These are phyloP conservation scores for Bembecia ichneumoniformis DNA, from an alignment of 2,888 invertebrate species.

Conservation along the genomic window DNA sequence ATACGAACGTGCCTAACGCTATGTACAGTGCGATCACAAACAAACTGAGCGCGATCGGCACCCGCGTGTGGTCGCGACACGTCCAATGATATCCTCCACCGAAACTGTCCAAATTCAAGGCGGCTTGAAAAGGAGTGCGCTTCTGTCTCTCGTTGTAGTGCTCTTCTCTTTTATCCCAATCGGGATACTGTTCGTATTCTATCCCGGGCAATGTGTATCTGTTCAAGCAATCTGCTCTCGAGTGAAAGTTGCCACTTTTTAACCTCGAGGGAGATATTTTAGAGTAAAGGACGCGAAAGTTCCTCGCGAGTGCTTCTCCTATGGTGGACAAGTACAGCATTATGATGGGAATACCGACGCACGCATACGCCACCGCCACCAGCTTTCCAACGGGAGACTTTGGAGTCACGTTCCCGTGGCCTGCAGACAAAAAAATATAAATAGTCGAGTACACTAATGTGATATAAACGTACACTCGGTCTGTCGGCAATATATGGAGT, in stretches of 20 bases:
- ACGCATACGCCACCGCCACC: slow-evolving; percentile 87
- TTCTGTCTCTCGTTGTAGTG: slow-evolving; percentile 22
- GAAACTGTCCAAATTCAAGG: slow-evolving; percentile 52
- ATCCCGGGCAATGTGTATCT: slow-evolving; percentile 17
- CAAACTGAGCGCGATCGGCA: slow-evolving; percentile 90
- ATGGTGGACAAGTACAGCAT: slow-evolving; percentile 90
- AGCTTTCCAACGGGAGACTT: slow-evolving; percentile 84
- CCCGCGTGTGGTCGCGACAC: slow-evolving; percentile 76
- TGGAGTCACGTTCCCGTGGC: slow-evolving; percentile 88
- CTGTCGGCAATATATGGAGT: no score
- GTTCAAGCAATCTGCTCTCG: slow-evolving; percentile 32
- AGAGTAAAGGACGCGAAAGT: slow-evolving; percentile 80
- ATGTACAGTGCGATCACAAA: slow-evolving; percentile 90
- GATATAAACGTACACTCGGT: no score
- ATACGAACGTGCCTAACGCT: slow-evolving; percentile 89
- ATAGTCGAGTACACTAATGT: no score
- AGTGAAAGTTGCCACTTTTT: slow-evolving; percentile 27
- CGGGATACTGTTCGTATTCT: slow-evolving; percentile 24
- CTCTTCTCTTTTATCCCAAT: slow-evolving; percentile 29
- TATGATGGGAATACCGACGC: slow-evolving; percentile 90
- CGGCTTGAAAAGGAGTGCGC: slow-evolving; percentile 57
- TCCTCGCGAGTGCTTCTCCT: slow-evolving; percentile 86
- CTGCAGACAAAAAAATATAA: slow-evolving; percentile 56
- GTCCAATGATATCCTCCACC: slow-evolving; percentile 51
- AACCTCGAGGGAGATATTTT: slow-evolving; percentile 52